Base-by-base conservation (phyloP, 1,140 invertebrate species). In the Triops longicaudatus region DNA sequence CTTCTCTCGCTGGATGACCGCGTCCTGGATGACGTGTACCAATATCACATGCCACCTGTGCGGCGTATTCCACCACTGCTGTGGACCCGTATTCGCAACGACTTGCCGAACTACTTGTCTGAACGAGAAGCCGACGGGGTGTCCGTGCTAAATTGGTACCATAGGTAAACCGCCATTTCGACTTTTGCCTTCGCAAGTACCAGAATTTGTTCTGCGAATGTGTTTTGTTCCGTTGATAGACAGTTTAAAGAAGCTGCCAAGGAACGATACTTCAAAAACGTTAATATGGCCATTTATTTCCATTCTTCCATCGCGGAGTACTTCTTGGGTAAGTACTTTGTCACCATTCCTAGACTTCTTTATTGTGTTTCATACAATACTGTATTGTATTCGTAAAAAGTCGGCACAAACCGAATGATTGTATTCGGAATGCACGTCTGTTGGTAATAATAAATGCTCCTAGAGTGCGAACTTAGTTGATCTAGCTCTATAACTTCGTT, bases 231-330 rank as follows among this genome's bases (percentile, higher is more conserved):
- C 83, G 85, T 84, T 82, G 87, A 81, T 80, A 88, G 96, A 77
- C 96, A 98, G 85, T 99, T 99, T 83, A 88, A 95, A 26, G 95
- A 98, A 82, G 91, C 95, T 0, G 96, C 96, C 0, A 91, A 91
- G 75, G 95, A 98, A 83, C 85, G 97, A 72, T 99, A 99, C 84
- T 98, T 99, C 84, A 97, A 95, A 83, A 98, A 99, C 83, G 91
- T 96, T 87, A 97, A 97, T 82, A 94, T 97, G 90, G 92, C 95
- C 0, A 92, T 91, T 82, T 97, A 97, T 83, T 98, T 98, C 83
- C 97, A 99, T 83, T 97, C 96, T 1, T 94, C 93, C 85, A 97
- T 98, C 79, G 96, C 97, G 1, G 97, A 99, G 86, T 99, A 98
- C 83, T 99, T 97, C 83, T 85, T 98, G 17, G 97, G 50, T 63